Evolutionary conservation across 23 tunicate genomes (phyloP).

Genomic region (Styela clava): DNA sequence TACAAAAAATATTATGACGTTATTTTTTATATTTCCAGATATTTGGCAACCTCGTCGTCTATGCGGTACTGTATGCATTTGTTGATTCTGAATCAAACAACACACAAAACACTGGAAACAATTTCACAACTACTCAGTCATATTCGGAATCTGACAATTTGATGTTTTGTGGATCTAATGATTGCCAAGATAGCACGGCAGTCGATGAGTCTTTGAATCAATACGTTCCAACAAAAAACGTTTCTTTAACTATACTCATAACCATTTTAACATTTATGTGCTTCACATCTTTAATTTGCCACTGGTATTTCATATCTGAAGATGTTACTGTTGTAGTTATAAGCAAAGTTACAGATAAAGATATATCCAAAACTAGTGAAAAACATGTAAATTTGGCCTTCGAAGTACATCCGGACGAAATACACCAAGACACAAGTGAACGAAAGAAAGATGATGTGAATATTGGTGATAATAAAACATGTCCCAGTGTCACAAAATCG

Average conservation of each 20-base stretch:
- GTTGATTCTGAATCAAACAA: neutral
- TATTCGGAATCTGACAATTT: neutral
- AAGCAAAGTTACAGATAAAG: too few species aligned
- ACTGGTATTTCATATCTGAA: neutral
- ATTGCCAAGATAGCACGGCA: neutral
- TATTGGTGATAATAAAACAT: too few species aligned
- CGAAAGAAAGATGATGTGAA: too few species aligned
- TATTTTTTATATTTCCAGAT: too few species aligned
- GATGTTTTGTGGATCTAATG: neutral
- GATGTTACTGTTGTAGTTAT: neutral
- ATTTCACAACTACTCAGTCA: neutral
- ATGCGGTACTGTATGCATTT: neutral
- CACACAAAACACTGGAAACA: neutral
- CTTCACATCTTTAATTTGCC: neutral
- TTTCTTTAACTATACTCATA: neutral
- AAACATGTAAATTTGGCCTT: too few species aligned
- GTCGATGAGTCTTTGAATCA: neutral
- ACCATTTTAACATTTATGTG: neutral
- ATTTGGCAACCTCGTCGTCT: slow-evolving; percentile 3
- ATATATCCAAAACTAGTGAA: too few species aligned
- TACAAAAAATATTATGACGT: too few species aligned
- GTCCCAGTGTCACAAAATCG: too few species aligned
- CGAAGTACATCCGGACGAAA: too few species aligned
- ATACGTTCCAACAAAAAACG: slow-evolving; percentile 5
- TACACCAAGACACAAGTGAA: too few species aligned